Conservation (phyloP, 2,888 invertebrate genomes). For the Catocala nupta region DNA sequence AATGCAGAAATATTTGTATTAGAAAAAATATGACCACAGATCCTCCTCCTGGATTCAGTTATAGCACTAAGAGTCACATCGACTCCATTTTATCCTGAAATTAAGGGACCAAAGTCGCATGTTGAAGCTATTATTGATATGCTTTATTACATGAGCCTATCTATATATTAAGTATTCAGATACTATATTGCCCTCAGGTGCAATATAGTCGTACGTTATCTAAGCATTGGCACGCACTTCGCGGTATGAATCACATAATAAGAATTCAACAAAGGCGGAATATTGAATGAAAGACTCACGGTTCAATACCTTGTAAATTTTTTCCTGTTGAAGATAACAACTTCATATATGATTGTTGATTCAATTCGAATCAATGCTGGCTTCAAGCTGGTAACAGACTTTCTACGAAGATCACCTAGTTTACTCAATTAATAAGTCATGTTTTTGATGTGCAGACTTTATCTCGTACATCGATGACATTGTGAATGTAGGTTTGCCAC, state of each 20-base stretch:
- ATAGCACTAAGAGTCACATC: too few relatives aligned
- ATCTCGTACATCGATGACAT: background rate
- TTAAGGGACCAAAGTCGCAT: too few relatives aligned
- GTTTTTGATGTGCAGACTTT: background rate
- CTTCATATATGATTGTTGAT: constrained; percentile 42
- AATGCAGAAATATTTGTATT: too few relatives aligned
- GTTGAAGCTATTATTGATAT: too few relatives aligned
- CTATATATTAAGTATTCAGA: too few relatives aligned
- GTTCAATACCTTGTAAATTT: constrained; percentile 46
- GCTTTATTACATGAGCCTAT: too few relatives aligned
- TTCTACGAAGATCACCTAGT: background rate
- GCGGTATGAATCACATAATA: constrained; percentile 42
- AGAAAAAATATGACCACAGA: too few relatives aligned
- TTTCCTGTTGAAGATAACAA: constrained; percentile 55
- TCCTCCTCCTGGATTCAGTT: too few relatives aligned
- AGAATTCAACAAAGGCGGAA: constrained; percentile 46
- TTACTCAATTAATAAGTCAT: background rate
- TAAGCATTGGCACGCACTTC: constrained; percentile 17
- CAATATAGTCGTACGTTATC: constrained; percentile 30
- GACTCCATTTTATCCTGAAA: too few relatives aligned
- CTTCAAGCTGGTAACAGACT: constrained; percentile 22
- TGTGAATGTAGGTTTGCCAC: too few relatives aligned
- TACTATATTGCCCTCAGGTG: background rate
- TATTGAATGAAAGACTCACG: constrained; percentile 44
- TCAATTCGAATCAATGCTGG: constrained; percentile 52